A percentile compares a stretch with the other conserved stretches of the same genome.
These are phyloP conservation scores for Anhinga anhinga DNA, from an alignment of 2,113 vertebrate species.

Conservation along the genomic window DNA sequence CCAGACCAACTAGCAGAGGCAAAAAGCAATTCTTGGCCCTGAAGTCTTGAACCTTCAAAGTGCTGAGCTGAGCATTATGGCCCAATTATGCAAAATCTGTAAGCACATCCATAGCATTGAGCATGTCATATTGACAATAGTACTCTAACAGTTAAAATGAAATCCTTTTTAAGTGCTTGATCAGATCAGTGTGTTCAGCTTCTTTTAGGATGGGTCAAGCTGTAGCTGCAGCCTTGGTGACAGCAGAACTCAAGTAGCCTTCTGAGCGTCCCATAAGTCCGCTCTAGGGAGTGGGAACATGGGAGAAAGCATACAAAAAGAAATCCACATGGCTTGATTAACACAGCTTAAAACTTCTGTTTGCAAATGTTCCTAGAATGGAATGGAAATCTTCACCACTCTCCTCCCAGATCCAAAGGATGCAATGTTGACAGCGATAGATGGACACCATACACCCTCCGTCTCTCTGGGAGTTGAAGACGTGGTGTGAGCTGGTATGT, in stretches of 20 bases:
- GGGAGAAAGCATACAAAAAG: neutral
- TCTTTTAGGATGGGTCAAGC: neutral
- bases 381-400: slow-evolving; percentile 73
- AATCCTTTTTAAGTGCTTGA: neutral
- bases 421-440: slow-evolving; percentile 62
- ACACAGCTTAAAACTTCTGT: neutral
- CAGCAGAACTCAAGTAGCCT: neutral
- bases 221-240: neutral
- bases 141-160: neutral
- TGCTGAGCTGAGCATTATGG: neutral
- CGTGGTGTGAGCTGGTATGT: neutral
- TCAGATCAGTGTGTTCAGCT: neutral
- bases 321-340: neutral
- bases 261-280: neutral
- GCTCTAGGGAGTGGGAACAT: neutral
- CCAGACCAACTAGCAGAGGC: neutral
- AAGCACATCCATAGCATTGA: neutral
- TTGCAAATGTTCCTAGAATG: slow-evolving; percentile 45
- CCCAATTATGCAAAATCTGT: neutral
- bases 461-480: neutral
- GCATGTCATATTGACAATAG: neutral
- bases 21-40: neutral
- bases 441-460: neutral
- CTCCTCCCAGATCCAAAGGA: slow-evolving; percentile 60
- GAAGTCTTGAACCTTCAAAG: neutral